These are phyloP conservation scores for Ceyx margarethae DNA, from an alignment of 2,113 vertebrate genomes.

Conservation along the genomic window DNA sequence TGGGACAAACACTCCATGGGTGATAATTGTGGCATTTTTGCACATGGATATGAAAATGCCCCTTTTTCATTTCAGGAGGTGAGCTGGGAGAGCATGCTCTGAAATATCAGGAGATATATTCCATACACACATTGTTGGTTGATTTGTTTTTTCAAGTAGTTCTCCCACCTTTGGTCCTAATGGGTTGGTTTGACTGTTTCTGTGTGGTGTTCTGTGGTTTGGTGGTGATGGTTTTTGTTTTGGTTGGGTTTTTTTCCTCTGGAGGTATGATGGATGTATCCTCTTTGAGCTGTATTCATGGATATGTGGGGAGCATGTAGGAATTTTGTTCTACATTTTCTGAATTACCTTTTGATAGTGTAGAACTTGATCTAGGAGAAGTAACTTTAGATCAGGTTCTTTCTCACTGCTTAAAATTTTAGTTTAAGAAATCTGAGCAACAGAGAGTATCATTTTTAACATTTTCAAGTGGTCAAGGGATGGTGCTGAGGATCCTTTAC, in stretches of 20 bases:
- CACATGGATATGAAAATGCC: not conserved
- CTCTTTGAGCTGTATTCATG: not conserved
- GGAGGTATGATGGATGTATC: not conserved
- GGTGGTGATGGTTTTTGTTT: no score
- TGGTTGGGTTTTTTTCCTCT: no score
- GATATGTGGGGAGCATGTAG: not conserved
- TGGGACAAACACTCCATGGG: not conserved
- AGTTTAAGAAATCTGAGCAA: not conserved
- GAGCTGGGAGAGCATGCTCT: not conserved
- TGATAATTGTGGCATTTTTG: not conserved
- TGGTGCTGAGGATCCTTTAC: not conserved
- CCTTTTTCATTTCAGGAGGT: not conserved
- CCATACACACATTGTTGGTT: not conserved
- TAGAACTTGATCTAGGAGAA: not conserved
- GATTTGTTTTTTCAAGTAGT: not conserved
- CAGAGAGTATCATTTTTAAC: not conserved
- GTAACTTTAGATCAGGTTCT: not conserved
- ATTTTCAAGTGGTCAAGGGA: not conserved
- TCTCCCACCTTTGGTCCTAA: not conserved
- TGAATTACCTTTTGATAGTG: not conserved
- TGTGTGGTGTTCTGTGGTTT: no score
- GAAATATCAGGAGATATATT: not conserved
- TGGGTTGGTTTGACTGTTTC: no score
- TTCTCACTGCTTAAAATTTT: not conserved
- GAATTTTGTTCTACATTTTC: not conserved